Evolutionary conservation across 2,113 vertebrate genomes (phyloP), one percentile per base, ranked within the genome.

Genomic region (Cryptoleucopteryx plumbea): DNA sequence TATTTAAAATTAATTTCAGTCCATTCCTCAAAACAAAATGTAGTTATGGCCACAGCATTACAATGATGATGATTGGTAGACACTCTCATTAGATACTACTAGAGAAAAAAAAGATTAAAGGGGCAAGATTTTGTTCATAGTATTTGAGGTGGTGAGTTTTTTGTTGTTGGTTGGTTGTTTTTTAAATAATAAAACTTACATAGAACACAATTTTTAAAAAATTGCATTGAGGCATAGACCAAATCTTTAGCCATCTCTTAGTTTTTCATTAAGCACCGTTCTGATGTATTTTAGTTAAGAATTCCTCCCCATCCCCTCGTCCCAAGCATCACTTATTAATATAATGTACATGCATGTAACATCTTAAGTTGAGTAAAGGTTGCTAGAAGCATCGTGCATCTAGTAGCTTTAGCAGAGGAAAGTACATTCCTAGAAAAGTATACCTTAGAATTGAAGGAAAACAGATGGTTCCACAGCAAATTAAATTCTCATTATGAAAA

Each of bases 401-500:
- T 75, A 93, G 38, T 75, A 93, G 66, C 48, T 96, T 91, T 77
- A 82, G 89, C 89, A 63, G 82, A 95, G 84, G 59, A 55, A 88
- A 95, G 84, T 48, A 18, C 86, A 77, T 94, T 95, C 91, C 95
- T 85, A 93, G 82, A 88, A 42, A 94, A 90, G 40, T 71, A 31
- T 23, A 88, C 56, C 75, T 81, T 65, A 84, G 38, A 87, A 95
- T 16, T 84, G 40, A 43, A 71, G 42, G 53, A 86, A 66, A 74
- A 61, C 22, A 78, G 77, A 26, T 52, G 20, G 67, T 85, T 91
- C 58, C 43, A 71, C 31, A 92, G 47, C 89, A 86, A n/a, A n/a
- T 74, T 34, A 80, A 83, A 80, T 36, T 62, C 32, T 70, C 23
- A 86, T 70, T 79, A 75, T 22, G 29, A 96, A 82, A 78, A 84